A percentile compares a stretch with the other conserved stretches of the same genome.
phyloP scores from a whole-genome alignment of 1,140 invertebrate species.

The Sitophilus oryzae region DNA sequence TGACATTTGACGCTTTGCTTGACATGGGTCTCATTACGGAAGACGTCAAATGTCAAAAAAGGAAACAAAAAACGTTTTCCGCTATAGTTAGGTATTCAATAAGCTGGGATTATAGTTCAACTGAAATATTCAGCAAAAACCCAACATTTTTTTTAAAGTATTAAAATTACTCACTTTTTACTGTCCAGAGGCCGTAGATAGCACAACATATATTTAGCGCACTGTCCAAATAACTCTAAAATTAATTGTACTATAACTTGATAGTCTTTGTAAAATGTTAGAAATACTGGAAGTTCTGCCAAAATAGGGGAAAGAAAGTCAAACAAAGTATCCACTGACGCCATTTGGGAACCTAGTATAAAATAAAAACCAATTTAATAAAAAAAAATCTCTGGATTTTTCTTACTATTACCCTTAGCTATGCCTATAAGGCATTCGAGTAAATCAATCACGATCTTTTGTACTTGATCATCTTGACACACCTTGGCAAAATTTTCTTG shows the following conservation, averaged over 20 bases:
- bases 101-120: no score
- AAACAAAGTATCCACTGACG: conserved; percentile 57
- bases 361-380: background rate
- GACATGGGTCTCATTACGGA: no score
- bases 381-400: background rate
- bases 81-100: no score
- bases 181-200: conserved; percentile 57
- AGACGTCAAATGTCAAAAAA: no score
- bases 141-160: background rate
- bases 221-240: conserved; percentile 69
- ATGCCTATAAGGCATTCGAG: conserved; percentile 62
- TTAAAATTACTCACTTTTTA: conserved; percentile 32
- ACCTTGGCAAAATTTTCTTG: conserved; percentile 53
- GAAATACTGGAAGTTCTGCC: conserved; percentile 57
- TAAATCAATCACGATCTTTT: conserved; percentile 56
- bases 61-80: no score
- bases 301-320: conserved; percentile 59
- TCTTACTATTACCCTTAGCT: conserved; percentile 42
- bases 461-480: conserved; percentile 54
- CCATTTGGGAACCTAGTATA: conserved; percentile 47
- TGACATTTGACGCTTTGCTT: no score
- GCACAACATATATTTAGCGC: conserved; percentile 62
- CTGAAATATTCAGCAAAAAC: no score
- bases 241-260: conserved; percentile 72
- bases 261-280: conserved; percentile 76